Base-by-base conservation (phyloP, 1,140 invertebrate genomes). In the Pemphigus obesinymphae region DNA sequence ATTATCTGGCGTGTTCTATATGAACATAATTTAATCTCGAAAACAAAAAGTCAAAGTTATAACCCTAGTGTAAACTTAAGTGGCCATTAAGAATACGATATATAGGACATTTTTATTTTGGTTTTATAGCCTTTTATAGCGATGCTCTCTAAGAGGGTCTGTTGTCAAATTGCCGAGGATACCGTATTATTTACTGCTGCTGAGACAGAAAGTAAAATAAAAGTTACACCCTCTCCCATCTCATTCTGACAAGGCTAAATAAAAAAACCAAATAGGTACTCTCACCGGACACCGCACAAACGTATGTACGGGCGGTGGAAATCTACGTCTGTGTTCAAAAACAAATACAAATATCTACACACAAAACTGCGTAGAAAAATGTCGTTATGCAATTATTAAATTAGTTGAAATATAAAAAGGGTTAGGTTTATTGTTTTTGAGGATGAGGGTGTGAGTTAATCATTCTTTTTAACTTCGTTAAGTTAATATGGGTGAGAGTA, bases 71-170 rank as follows among this genome's bases (percentile, higher is more conserved):
- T 61, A 80, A 58, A 80, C 76, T 63, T 80, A 80, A 80, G 53
- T 80, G 76, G 76, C 53, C 45, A 80, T 80, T 80, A 80, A 61
- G 23, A 45, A 43, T 23, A 80, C 50, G 55, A 80, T 63, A 45
- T 61, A 80, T 58, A 31, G 53, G 23, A 61, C 37, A 45, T 80
- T 58, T 80, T 61, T 63, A 80, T 58, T 80, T 63, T 80, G 55
- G 50, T 80, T 80, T 80, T 80, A 80, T 80, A 13, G 55, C 55
- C 15, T 61, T 80, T 80, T 80, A 61, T 63, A 80, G 53, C 2
- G 53, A 31, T 26, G 76, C n/a, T 40, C 55, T 61, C 43, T 80
- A 43, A 80, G 53, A 80, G 55, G 53, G 76, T 80, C 53, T 45
- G 37, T 40, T 80, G 76, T 43, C 53, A 63, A 63, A 80, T 80